phyloP scores from a whole-genome alignment of 2,113 vertebrate species.

The Ardeotis arabs region DNA sequence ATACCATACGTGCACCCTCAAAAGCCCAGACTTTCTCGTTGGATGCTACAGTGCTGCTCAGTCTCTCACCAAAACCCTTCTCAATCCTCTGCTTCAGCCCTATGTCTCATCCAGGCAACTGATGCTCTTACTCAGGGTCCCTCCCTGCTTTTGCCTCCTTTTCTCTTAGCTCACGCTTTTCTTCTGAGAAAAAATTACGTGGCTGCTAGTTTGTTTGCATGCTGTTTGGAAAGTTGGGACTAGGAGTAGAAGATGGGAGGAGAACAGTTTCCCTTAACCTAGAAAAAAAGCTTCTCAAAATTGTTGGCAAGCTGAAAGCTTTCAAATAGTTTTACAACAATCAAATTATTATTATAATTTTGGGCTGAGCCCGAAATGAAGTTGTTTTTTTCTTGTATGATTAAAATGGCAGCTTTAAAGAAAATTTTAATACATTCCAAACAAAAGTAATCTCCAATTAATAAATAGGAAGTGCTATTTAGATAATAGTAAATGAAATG shows the following conservation, averaged over 20 bases:
- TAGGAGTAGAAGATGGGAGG: not conserved
- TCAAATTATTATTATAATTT: not conserved
- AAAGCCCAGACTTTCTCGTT: not conserved
- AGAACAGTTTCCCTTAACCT: not conserved
- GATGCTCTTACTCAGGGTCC: not conserved
- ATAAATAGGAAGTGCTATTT: not conserved
- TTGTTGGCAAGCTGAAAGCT: not conserved
- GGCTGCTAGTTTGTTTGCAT: not conserved
- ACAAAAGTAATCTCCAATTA: not conserved
- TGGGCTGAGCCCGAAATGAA: accelerated
- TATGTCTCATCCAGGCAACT: not conserved
- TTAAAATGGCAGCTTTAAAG: not conserved
- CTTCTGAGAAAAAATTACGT: not conserved
- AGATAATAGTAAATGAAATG: not conserved
- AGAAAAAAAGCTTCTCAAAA: not conserved
- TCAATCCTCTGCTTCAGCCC: not conserved
- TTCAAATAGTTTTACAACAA: not conserved
- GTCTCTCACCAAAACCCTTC: not conserved
- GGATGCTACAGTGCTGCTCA: not conserved
- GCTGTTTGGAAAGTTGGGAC: not conserved
- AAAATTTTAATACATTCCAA: not conserved
- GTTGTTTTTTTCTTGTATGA: not conserved
- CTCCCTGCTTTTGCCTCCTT: not conserved
- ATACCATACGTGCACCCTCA: accelerated
- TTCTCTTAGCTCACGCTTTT: not conserved